These are phyloP conservation scores for Astyanax mexicanus DNA, from an alignment of 2,797 vertebrate species.

Conservation along the genomic window DNA sequence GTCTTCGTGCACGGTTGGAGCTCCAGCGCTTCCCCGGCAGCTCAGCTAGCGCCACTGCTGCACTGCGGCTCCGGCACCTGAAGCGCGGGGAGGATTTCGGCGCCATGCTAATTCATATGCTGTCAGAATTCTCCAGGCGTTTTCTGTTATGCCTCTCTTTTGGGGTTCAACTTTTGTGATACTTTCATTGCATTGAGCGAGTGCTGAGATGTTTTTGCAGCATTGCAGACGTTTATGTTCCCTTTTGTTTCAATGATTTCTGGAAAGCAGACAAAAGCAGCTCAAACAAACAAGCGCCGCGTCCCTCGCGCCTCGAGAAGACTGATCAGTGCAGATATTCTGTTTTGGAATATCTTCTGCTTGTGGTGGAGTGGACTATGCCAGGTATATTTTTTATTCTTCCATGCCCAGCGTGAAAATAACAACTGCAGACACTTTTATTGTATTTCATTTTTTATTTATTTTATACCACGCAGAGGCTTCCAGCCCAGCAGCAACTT, in stretches of 20 bases:
- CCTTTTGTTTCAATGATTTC: conserved; percentile 16
- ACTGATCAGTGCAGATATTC: neutral
- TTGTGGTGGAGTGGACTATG: no score
- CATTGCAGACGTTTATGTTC: conserved; percentile 7
- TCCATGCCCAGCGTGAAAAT: neutral
- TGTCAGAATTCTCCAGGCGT: conserved; percentile 34
- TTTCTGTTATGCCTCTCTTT: neutral
- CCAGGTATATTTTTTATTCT: no score
- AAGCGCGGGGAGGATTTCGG: conserved; percentile 65
- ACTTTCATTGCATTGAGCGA: conserved; percentile 10
- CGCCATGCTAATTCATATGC: conserved; percentile 79
- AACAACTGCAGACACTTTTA: neutral
- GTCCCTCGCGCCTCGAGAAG: neutral
- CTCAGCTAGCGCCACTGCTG: conserved; percentile 68
- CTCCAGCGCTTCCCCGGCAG: conserved; percentile 62
- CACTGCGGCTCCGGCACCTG: conserved; percentile 73
- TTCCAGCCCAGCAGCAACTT: neutral
- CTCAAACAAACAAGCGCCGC: neutral
- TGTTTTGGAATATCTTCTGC: neutral
- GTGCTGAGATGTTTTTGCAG: conserved; percentile 1
- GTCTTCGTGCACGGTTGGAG: conserved; percentile 69
- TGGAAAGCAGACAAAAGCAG: neutral
- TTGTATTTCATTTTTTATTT: neutral
- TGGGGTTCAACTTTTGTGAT: conserved; percentile 15
- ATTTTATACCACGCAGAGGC: no score